Conservation (phyloP, 2,113 vertebrate species). For the Nesogale talazaci region DNA sequence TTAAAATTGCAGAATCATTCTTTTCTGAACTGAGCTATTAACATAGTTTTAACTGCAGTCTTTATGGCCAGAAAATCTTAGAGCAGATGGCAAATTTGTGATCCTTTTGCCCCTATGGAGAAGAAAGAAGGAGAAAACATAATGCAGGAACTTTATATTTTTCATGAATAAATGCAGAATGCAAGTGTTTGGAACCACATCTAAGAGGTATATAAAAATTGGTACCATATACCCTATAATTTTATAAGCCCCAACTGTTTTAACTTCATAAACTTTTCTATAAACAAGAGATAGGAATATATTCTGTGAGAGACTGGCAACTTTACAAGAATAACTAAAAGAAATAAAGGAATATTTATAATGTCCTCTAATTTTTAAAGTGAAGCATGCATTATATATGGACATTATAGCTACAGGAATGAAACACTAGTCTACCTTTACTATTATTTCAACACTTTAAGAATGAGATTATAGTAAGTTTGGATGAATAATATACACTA, state of each 20-base stretch:
- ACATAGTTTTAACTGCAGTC: constrained; percentile 71
- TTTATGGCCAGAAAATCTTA: constrained; percentile 72
- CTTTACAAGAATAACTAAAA: not conserved
- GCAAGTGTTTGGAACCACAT: constrained; percentile 40
- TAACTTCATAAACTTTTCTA: not conserved
- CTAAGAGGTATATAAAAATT: constrained; percentile 34
- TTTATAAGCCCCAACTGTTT: not conserved
- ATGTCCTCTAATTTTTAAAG: constrained; percentile 28
- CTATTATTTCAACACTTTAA: too few relatives aligned
- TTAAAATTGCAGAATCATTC: constrained; percentile 77
- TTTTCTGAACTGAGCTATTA: constrained; percentile 75
- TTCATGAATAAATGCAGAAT: constrained; percentile 58
- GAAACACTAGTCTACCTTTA: too few relatives aligned
- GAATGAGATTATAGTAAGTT: too few relatives aligned
- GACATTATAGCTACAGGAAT: not conserved
- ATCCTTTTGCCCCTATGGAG: constrained; percentile 65
- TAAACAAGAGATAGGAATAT: not conserved
- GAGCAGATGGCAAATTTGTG: constrained; percentile 81
- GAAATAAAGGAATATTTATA: not conserved
- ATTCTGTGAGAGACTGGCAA: constrained; percentile 1
- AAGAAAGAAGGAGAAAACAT: constrained; percentile 55
- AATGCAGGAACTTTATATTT: not conserved
- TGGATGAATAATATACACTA: too few relatives aligned
- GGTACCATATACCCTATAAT: not conserved
- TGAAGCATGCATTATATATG: not conserved